Conservation (phyloP, 2,797 vertebrate genomes). For the Enteromius trimaculatus region DNA sequence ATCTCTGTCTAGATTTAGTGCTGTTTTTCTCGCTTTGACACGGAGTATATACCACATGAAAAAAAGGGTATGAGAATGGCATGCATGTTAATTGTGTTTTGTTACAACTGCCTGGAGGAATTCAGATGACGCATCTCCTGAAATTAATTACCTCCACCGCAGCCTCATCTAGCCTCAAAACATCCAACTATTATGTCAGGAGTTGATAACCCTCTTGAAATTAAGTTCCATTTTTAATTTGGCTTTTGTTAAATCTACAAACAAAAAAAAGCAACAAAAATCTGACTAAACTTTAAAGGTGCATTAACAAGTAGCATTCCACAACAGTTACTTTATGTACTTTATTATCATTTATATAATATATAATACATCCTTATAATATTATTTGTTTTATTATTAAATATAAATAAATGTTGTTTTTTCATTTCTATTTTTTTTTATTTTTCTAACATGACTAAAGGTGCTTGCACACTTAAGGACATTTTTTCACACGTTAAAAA, state of each 20-base stretch:
- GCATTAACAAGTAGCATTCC: not conserved
- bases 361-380: not conserved
- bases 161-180: not conserved
- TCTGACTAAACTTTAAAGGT: not conserved
- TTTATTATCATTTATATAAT: not conserved
- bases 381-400: not conserved
- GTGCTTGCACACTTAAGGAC: no score
- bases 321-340: not conserved
- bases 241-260: not conserved
- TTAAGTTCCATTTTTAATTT: not conserved
- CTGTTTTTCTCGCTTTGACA: constrained; percentile 22
- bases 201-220: not conserved
- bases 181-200: not conserved
- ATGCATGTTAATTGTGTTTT: constrained; percentile 39
- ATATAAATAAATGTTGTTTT: not conserved
- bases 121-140: not conserved
- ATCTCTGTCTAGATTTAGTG: constrained; percentile 15
- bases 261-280: not conserved
- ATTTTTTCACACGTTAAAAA: no score
- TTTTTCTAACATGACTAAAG: no score
- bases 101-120: constrained; percentile 28
- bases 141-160: constrained; percentile 14
- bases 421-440: not conserved
- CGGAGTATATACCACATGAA: constrained; percentile 25
- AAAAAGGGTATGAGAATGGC: constrained; percentile 23